Base-by-base conservation (phyloP, 2,113 vertebrate genomes). In the Abramis brama region DNA sequence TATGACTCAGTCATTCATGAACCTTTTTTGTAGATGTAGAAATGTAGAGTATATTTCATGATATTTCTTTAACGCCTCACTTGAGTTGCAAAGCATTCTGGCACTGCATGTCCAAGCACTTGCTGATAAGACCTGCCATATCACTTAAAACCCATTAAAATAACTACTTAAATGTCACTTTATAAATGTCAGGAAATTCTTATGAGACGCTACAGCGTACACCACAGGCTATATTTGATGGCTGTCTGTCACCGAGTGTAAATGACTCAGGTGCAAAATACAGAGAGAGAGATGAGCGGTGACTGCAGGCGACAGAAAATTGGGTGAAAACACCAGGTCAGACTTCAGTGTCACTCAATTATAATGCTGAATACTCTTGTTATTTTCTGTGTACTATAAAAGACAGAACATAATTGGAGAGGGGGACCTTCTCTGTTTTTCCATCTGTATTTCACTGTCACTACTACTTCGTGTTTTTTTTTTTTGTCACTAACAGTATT, bases 131-230 rank as follows among this genome's bases (percentile, higher is more conserved):
- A 79, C 23, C 39, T 64, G 30, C n/a, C 71, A 82, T 75, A 57
- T 87, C 64, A 83, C 79, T 71, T 87, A 77, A 82, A 85, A 86
- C 76, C 78, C 17, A 81, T 88, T 79, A 86, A 86, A 57, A 80
- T 21, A 21, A 81, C 75, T 68, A 47, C 47, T 84, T 70, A 85
- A 85, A 57, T 84, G 70, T 89, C 86, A 88, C 50, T 66, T 79
- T 78, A 85, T 62, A 91, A 90, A 91, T 91, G 88, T 88, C 86
- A 88, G 5, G 9, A 64, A 66, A 13, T 47, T 80, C 68, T 66
- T 68, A 83, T 74, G 80, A 81, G 81, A 86, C 85, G 47, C 55
- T 82, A 23, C 82, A 68, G 43, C 11, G 6, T 36, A 13, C 21
- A 39, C 87, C 84, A 76, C 52, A 36, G 85, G 79, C 80, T 80